Conservation (phyloP, 1,140 invertebrate species). For the Drosophila yakuba region DNA sequence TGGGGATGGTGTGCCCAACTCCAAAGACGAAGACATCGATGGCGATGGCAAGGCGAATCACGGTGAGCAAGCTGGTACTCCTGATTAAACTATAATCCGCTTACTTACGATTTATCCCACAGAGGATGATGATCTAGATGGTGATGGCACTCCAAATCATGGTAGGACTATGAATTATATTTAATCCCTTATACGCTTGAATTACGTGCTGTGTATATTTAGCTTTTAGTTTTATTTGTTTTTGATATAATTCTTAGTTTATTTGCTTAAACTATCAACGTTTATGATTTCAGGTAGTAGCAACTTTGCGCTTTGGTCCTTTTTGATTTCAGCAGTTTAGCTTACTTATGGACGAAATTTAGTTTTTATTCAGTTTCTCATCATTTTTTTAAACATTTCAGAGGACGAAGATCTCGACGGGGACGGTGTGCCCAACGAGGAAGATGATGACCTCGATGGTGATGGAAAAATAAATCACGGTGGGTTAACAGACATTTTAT, state of each 20-base stretch:
- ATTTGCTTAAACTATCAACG: not conserved
- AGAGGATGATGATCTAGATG: conserved; percentile 80
- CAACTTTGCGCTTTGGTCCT: not conserved
- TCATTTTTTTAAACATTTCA: conserved; percentile 7
- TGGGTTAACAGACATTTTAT: conserved; percentile 32
- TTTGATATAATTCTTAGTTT: not conserved
- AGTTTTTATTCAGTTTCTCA: not conserved
- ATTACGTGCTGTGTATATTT: not conserved
- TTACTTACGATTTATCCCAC: not conserved
- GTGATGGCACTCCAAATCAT: conserved; percentile 72
- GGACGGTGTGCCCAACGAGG: conserved; percentile 71
- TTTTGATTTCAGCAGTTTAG: not conserved
- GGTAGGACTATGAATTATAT: conserved; percentile 23
- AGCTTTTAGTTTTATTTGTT: not conserved
- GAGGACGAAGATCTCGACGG: conserved; percentile 78
- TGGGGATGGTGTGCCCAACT: conserved; percentile 82
- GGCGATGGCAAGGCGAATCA: conserved; percentile 75
- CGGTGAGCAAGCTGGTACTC: conserved; percentile 3
- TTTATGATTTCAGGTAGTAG: conserved; percentile 18
- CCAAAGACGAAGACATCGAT: conserved; percentile 76
- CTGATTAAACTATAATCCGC: not conserved
- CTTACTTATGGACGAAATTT: not conserved
- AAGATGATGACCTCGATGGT: conserved; percentile 79
- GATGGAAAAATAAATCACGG: conserved; percentile 72
- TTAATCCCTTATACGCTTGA: not conserved